Evolutionary conservation across 2,888 invertebrate species (phyloP).

Genomic region (Xestia rhomboidea): DNA sequence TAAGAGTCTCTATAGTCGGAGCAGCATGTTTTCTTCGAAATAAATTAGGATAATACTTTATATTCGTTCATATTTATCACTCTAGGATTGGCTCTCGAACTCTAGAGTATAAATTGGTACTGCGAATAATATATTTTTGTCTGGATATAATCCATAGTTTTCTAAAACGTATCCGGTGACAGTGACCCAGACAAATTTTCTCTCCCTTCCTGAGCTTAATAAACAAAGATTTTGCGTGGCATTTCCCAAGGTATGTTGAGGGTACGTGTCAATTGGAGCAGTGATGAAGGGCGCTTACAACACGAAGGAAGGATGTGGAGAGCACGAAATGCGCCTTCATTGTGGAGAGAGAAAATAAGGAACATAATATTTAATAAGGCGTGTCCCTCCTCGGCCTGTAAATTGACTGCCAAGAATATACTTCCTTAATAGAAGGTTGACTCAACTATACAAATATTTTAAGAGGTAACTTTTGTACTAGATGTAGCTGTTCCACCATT

Average conservation of each 20-base stretch:
- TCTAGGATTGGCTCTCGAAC: not conserved
- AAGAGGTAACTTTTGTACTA: not conserved
- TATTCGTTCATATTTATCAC: not conserved
- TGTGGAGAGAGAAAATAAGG: not conserved
- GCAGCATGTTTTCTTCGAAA: not conserved
- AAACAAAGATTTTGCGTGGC: conserved; percentile 5
- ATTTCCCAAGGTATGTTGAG: not conserved
- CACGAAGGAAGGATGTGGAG: not conserved
- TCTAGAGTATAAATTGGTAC: not conserved
- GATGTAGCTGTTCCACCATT: not conserved
- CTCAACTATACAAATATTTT: not conserved
- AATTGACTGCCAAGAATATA: not conserved
- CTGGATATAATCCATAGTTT: not conserved
- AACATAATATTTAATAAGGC: not conserved
- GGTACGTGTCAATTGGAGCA: conserved; percentile 21
- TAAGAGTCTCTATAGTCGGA: not conserved
- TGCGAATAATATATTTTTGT: not conserved
- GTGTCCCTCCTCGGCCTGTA: not conserved
- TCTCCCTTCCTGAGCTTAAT: not conserved
- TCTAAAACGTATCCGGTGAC: not conserved
- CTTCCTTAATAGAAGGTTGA: not conserved
- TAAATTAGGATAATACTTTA: not conserved
- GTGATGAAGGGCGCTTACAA: conserved; percentile 26
- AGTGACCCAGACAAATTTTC: not conserved
- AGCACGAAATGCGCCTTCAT: not conserved